Percentiles rank a stretch among this genome's conserved stretches.
These are phyloP conservation scores for Eumacrocentrus americanus DNA, from an alignment of 2,888 invertebrate genomes.

Conservation along the genomic window DNA sequence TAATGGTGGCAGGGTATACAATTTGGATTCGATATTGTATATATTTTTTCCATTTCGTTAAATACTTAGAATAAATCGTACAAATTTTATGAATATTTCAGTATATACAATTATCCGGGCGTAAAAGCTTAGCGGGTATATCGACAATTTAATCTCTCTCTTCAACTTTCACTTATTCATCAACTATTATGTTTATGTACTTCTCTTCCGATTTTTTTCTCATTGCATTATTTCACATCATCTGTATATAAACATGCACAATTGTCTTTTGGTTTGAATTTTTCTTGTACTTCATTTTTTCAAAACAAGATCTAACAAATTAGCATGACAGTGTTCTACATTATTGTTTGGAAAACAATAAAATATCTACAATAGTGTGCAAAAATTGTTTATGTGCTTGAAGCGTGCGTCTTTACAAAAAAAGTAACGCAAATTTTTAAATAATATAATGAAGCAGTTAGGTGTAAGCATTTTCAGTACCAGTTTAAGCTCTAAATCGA, in stretches of 20 bases:
- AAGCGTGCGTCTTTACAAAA: not conserved
- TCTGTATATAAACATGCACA: not conserved
- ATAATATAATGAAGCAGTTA: not conserved
- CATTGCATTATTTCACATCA: not conserved
- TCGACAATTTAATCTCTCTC: too few relatives aligned
- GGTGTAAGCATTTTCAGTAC: slow-evolving; percentile 55
- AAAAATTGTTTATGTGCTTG: not conserved
- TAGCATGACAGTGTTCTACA: not conserved
- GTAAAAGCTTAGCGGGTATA: too few relatives aligned
- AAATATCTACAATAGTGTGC: not conserved
- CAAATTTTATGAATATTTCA: too few relatives aligned
- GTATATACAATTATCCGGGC: too few relatives aligned
- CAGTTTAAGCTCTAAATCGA: slow-evolving; percentile 46
- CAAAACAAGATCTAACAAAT: slow-evolving; percentile 6
- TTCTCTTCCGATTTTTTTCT: not conserved
- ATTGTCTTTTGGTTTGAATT: not conserved
- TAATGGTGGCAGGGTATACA: not conserved
- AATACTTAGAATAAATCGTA: too few relatives aligned
- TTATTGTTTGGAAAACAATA: not conserved
- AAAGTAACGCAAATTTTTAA: not conserved
- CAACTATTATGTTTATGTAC: too few relatives aligned
- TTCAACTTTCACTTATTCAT: too few relatives aligned
- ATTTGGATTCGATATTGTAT: too few relatives aligned
- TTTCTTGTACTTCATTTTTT: not conserved
- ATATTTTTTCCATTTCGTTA: too few relatives aligned